These are phyloP conservation scores for Crypturellus undulatus DNA, from an alignment of 2,113 vertebrate species.

Conservation along the genomic window DNA sequence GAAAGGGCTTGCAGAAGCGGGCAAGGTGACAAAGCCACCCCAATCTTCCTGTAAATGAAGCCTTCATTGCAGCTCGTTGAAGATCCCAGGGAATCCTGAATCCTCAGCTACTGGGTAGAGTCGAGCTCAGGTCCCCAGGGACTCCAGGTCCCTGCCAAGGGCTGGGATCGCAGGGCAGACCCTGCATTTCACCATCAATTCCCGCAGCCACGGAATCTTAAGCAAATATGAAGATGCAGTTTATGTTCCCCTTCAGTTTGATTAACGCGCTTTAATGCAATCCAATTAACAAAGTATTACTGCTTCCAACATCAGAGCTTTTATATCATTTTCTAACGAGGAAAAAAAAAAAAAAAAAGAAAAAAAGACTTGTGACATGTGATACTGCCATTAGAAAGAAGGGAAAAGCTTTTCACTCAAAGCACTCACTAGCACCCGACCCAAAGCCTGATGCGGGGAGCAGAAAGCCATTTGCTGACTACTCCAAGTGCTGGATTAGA, in stretches of 20 bases:
- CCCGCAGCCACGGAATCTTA: neutral
- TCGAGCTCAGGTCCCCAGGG: neutral
- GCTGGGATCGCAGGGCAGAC: neutral
- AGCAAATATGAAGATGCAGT: constrained; percentile 27
- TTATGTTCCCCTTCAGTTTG: constrained; percentile 32
- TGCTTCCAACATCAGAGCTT: constrained; percentile 38
- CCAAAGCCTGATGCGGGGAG: constrained; percentile 33
- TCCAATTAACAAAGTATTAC: constrained; percentile 58
- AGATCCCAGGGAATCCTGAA: neutral
- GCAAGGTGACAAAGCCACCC: neutral
- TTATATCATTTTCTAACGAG: constrained; percentile 30
- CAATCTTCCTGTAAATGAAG: neutral
- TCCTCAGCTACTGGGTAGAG: neutral
- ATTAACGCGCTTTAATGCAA: constrained; percentile 58
- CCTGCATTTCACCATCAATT: neutral
- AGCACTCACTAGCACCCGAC: neutral
- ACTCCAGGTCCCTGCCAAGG: neutral
- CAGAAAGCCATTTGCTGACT: constrained; percentile 48
- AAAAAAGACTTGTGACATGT: neutral
- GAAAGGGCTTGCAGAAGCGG: neutral
- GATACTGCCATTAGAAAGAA: constrained; percentile 24
- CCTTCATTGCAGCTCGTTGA: neutral
- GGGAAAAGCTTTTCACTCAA: constrained; percentile 7
- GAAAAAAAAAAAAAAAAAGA: constrained; percentile 15
- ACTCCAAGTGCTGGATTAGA: neutral